Base-by-base conservation (phyloP, 2,797 vertebrate species). In the Euphonia xanthogaster region DNA sequence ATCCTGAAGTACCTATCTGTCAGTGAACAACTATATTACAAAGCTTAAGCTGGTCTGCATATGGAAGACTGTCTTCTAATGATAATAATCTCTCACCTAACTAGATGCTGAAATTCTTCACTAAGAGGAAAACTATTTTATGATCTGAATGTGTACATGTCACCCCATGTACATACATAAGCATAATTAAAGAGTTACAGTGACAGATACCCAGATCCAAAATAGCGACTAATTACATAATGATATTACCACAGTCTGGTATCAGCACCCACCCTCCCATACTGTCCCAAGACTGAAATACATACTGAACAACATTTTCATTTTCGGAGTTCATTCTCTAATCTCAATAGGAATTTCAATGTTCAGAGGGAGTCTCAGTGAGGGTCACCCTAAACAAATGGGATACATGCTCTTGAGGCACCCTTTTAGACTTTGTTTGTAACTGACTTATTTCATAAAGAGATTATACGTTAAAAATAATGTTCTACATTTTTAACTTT, bases 161-260 rank as follows among this genome's bases (percentile, higher is more conserved):
- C 12, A 72, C 17, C 27, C 7, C 39, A 30, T 75, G 63, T 62
- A 90, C 81, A 86, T 33, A 42, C 9, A 58, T 42, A 73, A 51
- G 54, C 23, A 54, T 91, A 66, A 89, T 85, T 78, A 92, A 90
- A 66, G 51, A 61, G 30, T 40, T 68, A 39, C 42, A 65, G 54
- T 65, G 77, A 86, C 54, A 90, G 77, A 84, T 73, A 74, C 19
- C 53, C 35, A 16, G 35, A 68, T 78, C 31, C 28, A 88, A 95
- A 94, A 94, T 48, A 90, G n/a, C 54, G 65, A 3, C 61, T 78
- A 30, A 20, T 27, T 42, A 35, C 8, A 2, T 67, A 71, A 81
- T 20, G 58, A 40, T 17, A 23, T 78, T 66, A 51, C 30, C 71
- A 55, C 44, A 63, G 55, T 7, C 4, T 17, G 7, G 5, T 33